Evolutionary conservation across 1,140 invertebrate genomes (phyloP).

Genomic region (Ceratoteleas bidentatus): DNA sequence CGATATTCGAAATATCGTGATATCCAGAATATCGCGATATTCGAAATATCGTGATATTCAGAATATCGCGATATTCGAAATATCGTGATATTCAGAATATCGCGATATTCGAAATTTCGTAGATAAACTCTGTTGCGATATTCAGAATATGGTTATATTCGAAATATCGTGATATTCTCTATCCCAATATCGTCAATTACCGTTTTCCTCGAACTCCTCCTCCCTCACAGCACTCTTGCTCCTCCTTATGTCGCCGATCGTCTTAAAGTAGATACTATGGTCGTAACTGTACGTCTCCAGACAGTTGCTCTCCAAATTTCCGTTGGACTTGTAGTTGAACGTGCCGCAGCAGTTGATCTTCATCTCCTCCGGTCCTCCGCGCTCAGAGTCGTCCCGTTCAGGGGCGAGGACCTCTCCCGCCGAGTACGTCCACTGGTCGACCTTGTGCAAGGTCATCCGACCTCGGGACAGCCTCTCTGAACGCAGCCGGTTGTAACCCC

Average conservation of each 20-base stretch:
- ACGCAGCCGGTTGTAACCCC: slow-evolving; percentile 76
- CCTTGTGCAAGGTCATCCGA: slow-evolving; percentile 69
- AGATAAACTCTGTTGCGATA: too few relatives aligned
- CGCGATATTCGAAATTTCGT: too few relatives aligned
- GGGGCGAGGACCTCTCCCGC: slow-evolving; percentile 64
- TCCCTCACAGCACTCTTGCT: slow-evolving; percentile 17
- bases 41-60: too few relatives aligned
- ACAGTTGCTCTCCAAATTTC: slow-evolving; percentile 74
- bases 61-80: too few relatives aligned
- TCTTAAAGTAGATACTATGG: slow-evolving; percentile 80
- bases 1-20: too few relatives aligned
- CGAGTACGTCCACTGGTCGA: slow-evolving; percentile 63
- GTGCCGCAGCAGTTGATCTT: slow-evolving; percentile 75
- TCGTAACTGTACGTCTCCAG: slow-evolving; percentile 77
- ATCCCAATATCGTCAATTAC: background rate
- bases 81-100: too few relatives aligned
- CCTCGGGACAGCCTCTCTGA: slow-evolving; percentile 69
- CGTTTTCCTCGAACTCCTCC: background rate
- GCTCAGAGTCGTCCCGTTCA: slow-evolving; percentile 54
- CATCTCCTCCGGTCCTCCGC: slow-evolving; percentile 65
- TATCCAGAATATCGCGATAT: too few relatives aligned
- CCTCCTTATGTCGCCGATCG: slow-evolving; percentile 72
- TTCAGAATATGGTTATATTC: too few relatives aligned
- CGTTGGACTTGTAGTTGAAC: slow-evolving; percentile 76
- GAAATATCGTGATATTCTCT: background rate